Conservation (phyloP, 92 coral and sea anemone species). For the Parazoanthus swiftii region DNA sequence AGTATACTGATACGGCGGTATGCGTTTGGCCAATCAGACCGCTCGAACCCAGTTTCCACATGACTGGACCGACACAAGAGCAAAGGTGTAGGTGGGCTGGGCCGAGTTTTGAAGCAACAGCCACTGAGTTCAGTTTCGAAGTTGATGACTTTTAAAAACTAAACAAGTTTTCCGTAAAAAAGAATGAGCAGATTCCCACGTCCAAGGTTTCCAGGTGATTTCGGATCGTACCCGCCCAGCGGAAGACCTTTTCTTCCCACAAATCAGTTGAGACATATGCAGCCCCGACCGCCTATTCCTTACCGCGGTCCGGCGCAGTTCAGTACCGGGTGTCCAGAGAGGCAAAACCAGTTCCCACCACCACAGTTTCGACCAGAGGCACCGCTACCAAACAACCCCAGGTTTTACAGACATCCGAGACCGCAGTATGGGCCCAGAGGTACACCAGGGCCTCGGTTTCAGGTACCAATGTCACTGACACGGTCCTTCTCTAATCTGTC, state of each 20-base stretch:
- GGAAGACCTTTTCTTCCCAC: not conserved
- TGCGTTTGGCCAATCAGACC: not conserved
- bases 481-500: too few species aligned
- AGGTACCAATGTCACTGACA: not conserved
- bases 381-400: not conserved
- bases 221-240: not conserved
- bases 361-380: not conserved
- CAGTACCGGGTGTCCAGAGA: not conserved
- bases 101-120: not conserved
- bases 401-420: constrained; percentile 1
- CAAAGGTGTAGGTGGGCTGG: not conserved
- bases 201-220: not conserved
- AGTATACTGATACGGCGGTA: too few species aligned
- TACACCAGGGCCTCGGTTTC: not conserved
- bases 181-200: constrained; percentile 6
- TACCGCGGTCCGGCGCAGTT: not conserved
- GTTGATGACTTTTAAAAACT: too few species aligned
- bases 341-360: not conserved
- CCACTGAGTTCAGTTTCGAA: not conserved
- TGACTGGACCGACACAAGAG: not conserved
- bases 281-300: not conserved
- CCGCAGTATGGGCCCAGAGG: constrained; percentile 10
- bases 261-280: not conserved
- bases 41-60: not conserved
- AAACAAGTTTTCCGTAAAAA: not conserved